These are phyloP conservation scores for Poeciliopsis retropinna DNA, from an alignment of 2,113 vertebrate species.

Conservation along the genomic window DNA sequence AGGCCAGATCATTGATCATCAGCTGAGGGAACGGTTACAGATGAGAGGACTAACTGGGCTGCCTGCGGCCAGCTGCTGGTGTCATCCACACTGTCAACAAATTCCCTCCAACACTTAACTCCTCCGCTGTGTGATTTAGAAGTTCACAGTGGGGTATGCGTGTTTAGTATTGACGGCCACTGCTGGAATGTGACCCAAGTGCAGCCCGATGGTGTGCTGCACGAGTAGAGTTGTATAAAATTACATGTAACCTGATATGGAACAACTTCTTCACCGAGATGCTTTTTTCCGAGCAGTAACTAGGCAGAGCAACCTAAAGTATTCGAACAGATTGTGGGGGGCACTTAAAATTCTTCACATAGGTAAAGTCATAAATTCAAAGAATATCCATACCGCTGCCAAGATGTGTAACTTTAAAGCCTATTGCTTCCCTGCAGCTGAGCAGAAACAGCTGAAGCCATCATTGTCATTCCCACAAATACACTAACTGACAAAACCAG, in stretches of 20 bases:
- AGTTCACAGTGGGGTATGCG: constrained; percentile 14
- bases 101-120: constrained; percentile 32
- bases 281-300: neutral
- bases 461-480: neutral
- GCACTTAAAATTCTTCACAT: neutral
- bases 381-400: neutral
- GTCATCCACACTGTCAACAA: constrained; percentile 33
- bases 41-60: constrained; percentile 16
- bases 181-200: constrained; percentile 40
- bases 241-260: constrained; percentile 25
- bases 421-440: neutral
- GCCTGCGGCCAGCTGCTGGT: constrained; percentile 41
- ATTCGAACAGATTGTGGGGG: neutral
- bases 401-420: neutral
- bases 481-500: neutral
- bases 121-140: constrained; percentile 18
- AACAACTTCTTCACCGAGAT: neutral
- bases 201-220: constrained; percentile 3
- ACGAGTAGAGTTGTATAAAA: neutral
- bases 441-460: neutral
- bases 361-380: neutral
- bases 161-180: constrained; percentile 38
- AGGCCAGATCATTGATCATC: constrained; percentile 30
- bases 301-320: neutral
- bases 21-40: constrained; percentile 23